Percentiles rank a stretch among this genome's conserved stretches.
Conservation (phyloP, 2,888 invertebrate genomes). For the Eledone cirrhosa region DNA sequence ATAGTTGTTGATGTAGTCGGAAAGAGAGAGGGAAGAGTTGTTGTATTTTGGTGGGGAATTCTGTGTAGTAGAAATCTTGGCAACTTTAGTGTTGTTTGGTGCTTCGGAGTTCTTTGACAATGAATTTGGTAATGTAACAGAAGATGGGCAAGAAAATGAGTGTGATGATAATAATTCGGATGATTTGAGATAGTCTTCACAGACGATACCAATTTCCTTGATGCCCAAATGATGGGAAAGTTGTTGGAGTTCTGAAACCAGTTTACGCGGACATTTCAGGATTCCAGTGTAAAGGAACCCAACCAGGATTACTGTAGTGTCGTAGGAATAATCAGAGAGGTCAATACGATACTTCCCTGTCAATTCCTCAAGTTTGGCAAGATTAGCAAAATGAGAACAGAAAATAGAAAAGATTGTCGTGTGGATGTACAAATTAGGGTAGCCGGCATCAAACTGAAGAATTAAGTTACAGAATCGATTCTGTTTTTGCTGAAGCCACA, state of each 20-base stretch:
- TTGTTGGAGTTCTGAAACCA: constrained; percentile 2
- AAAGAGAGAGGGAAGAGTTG: neutral
- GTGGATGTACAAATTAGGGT: neutral
- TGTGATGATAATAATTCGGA: neutral
- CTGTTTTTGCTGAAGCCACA: constrained; percentile 16
- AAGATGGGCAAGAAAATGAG: neutral
- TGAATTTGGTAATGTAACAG: no score
- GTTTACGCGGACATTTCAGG: neutral
- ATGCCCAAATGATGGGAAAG: constrained; percentile 6
- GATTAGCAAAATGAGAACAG: neutral
- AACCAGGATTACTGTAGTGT: neutral
- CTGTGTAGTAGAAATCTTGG: no score
- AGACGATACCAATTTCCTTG: constrained; percentile 5
- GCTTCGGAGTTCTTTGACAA: no score
- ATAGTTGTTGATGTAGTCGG: constrained; percentile 20
- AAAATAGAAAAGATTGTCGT: constrained; percentile 15
- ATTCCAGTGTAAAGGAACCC: constrained; percentile 22
- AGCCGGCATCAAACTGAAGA: neutral
- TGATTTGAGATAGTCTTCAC: neutral
- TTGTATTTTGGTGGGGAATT: no score
- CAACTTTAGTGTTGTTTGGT: no score
- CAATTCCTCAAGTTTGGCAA: constrained; percentile 6
- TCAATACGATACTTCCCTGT: constrained; percentile 8
- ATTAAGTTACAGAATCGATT: constrained; percentile 15
- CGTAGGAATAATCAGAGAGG: neutral